Evolutionary conservation across 2,797 vertebrate genomes (phyloP).

Genomic region (Hephaestus fuliginosus): DNA sequence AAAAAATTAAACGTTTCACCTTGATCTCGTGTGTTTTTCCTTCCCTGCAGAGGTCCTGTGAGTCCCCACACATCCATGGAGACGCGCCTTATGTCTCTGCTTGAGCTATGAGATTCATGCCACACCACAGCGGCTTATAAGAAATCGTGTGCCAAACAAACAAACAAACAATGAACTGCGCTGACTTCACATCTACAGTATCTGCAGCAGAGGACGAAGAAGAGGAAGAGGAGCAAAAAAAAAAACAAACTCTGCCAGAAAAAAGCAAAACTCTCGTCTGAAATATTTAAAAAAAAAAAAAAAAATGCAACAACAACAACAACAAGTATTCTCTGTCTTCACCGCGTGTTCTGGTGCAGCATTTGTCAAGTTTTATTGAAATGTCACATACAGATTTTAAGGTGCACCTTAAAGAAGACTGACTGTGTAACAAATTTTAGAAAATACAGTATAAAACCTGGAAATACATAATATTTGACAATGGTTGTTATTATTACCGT

Average conservation of each 20-base stretch:
- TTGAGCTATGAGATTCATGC: slow-evolving; percentile 66
- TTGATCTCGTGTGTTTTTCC: neutral
- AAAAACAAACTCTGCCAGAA: slow-evolving; percentile 21
- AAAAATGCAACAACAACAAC: slow-evolving; percentile 33
- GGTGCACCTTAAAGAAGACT: slow-evolving; percentile 93
- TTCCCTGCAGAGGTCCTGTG: slow-evolving; percentile 84
- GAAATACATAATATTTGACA: slow-evolving; percentile 79
- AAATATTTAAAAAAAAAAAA: slow-evolving; percentile 36
- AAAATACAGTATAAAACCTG: slow-evolving; percentile 71
- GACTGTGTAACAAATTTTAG: slow-evolving; percentile 84
- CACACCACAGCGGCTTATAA: slow-evolving; percentile 67
- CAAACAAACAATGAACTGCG: slow-evolving; percentile 55
- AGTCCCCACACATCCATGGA: slow-evolving; percentile 59
- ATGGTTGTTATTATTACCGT: slow-evolving; percentile 82
- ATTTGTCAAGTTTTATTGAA: slow-evolving; percentile 76
- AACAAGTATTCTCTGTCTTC: slow-evolving; percentile 77
- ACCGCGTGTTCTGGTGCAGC: slow-evolving; percentile 76
- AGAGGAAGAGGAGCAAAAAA: slow-evolving; percentile 42
- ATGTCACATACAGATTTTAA: slow-evolving; percentile 83
- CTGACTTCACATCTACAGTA: slow-evolving; percentile 57
- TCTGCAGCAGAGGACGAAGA: slow-evolving; percentile 38
- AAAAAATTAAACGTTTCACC: too few relatives aligned
- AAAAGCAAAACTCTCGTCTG: slow-evolving; percentile 42
- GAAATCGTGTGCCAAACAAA: slow-evolving; percentile 80
- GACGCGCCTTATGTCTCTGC: slow-evolving; percentile 67